Conservation (phyloP, 92 coral and sea anemone species). For the Umimayanthus chanpuru region DNA sequence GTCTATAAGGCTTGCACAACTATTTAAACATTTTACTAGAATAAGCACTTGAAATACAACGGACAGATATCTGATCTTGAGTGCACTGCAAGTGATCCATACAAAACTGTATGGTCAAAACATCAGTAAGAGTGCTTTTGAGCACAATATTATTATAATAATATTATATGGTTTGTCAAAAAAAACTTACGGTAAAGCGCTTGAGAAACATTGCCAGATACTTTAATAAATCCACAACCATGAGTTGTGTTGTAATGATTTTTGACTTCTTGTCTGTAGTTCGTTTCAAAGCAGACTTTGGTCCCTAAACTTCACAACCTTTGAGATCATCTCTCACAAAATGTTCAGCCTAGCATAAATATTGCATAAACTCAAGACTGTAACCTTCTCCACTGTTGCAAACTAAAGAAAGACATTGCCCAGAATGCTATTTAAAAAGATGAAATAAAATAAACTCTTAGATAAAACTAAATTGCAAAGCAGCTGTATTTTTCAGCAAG, state of each 20-base stretch:
- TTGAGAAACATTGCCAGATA: constrained; percentile 43
- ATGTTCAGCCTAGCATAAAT: too few relatives aligned
- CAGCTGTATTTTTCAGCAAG: background rate
- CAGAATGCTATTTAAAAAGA: background rate
- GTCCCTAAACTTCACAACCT: too few relatives aligned
- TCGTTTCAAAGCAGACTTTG: too few relatives aligned
- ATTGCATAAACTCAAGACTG: background rate
- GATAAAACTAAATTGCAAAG: background rate
- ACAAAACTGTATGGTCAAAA: background rate
- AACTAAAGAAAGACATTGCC: background rate
- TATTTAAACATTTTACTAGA: too few relatives aligned
- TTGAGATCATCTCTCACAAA: too few relatives aligned
- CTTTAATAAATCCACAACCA: background rate
- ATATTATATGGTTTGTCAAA: background rate
- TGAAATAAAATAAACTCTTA: background rate
- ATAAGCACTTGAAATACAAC: too few relatives aligned
- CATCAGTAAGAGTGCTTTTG: background rate
- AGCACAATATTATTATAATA: background rate
- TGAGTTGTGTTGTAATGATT: background rate
- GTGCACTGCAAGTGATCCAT: too few relatives aligned
- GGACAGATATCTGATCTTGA: too few relatives aligned
- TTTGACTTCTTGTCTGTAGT: background rate
- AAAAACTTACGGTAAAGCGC: constrained; percentile 48
- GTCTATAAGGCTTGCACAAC: too few relatives aligned
- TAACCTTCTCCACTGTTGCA: background rate